Conservation (phyloP, 2,113 vertebrate species). For the Megaleporinus macrocephalus region DNA sequence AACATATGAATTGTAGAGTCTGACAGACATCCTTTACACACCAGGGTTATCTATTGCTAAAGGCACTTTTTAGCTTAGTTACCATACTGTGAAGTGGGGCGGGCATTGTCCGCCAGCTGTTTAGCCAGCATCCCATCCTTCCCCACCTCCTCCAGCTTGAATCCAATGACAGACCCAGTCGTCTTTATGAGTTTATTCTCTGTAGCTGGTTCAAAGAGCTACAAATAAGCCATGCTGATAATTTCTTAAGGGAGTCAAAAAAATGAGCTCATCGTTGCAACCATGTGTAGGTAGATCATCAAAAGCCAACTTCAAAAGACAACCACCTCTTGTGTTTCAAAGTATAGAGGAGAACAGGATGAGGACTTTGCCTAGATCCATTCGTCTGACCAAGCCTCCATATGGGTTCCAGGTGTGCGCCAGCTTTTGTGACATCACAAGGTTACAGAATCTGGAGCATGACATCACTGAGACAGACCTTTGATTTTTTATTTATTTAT, state of each 20-base stretch:
- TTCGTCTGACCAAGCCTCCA: not conserved
- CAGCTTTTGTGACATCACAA: constrained; percentile 21
- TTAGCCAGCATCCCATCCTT: no score
- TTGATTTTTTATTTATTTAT: not conserved
- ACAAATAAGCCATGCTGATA: not conserved
- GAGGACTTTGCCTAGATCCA: not conserved
- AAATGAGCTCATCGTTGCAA: constrained; percentile 6
- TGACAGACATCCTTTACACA: no score
- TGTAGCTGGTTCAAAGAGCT: not conserved
- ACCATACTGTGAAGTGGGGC: no score
- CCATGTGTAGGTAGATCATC: not conserved
- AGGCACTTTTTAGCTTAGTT: no score
- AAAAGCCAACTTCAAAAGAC: not conserved
- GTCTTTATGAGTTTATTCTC: no score
- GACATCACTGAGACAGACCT: not conserved
- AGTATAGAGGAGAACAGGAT: not conserved
- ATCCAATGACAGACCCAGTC: no score
- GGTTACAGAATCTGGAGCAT: not conserved
- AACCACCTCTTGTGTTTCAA: not conserved
- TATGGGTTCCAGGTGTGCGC: constrained; percentile 28
- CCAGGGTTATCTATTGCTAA: no score
- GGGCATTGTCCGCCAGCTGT: no score
- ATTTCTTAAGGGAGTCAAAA: not conserved
- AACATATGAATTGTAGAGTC: no score
- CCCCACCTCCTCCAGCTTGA: no score